Evolutionary conservation across 1,140 invertebrate species (phyloP), one percentile per base, ranked within the genome.

Genomic region (Aphelinus atriplicis): DNA sequence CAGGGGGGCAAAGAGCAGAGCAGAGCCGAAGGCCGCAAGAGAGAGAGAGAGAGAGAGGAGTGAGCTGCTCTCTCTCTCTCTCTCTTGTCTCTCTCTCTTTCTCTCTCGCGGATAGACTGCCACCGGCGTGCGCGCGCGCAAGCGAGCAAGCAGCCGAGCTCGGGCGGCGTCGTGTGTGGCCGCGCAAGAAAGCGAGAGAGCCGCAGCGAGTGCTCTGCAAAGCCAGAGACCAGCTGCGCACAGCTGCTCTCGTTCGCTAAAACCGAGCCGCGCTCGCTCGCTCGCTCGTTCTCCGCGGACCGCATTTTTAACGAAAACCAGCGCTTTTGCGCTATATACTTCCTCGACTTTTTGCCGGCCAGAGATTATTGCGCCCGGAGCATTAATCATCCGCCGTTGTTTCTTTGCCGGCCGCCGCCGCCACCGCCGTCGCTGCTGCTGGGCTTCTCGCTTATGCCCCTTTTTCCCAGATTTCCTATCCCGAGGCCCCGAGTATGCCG

Each of bases 121-220:
- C 76, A 70, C 78, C 78, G 78, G 77, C 76, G 76, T 51, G 69
- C 26, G 26, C 26, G 26, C 26, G 26, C 26, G 26, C 26, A 26
- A 26, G 26, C 26, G 26, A 26, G 26, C 26, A 26, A 26, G 26
- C 26, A 26, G 26, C 26, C 26, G 26, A 26, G 26, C 26, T 26
- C 26, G 58, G 9, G 71, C 66, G 51, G 75, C 80, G 75, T 78
- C 78, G 78, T 78, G 80, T 80, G 80, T 81, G 80, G 80, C 78
- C 79, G 65, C 60, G 61, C 45, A 45, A 55, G 50, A 56, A 26
- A 26, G 26, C 26, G 61, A 48, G 60, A 57, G 66, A 60, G 58
- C 26, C 26, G 26, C 26, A 26, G 26, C 26, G 26, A 26, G 26
- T 26, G 26, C 26, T 26, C 26, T 26, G 26, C 26, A 26, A 26